phyloP scores from a whole-genome alignment of 1,140 invertebrate genomes.

The Planococcus citri region DNA sequence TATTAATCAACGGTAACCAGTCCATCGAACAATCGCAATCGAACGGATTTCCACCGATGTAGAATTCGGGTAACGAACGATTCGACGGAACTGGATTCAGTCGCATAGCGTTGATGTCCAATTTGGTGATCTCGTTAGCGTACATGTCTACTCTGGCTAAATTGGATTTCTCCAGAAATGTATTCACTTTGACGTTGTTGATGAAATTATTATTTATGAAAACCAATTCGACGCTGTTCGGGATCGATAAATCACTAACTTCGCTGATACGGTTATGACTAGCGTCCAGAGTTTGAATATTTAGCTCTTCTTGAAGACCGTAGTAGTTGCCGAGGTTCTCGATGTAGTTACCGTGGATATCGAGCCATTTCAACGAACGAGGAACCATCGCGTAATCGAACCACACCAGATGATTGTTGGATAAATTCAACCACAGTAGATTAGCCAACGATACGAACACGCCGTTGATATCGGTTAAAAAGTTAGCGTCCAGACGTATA shows the following conservation, averaged over 20 bases:
- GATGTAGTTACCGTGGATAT: conserved; percentile 77
- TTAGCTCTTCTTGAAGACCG: conserved; percentile 56
- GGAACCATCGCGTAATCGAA: conserved; percentile 83
- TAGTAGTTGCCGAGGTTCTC: conserved; percentile 75
- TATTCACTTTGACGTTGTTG: conserved; percentile 61
- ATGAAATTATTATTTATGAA: conserved; percentile 85
- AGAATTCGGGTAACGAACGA: conserved; percentile 66
- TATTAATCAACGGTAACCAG: conserved; percentile 76
- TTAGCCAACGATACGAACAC: conserved; percentile 67
- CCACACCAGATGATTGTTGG: conserved; percentile 79
- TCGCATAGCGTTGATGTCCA: conserved; percentile 66
- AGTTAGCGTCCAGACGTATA: conserved; percentile 73
- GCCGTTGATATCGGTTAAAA: conserved; percentile 71
- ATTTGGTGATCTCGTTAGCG: conserved; percentile 65
- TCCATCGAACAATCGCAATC: conserved; percentile 86
- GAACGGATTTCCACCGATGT: conserved; percentile 78
- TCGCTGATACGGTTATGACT: conserved; percentile 75
- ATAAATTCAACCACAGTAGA: conserved; percentile 75
- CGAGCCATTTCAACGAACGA: conserved; percentile 74
- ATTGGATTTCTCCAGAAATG: conserved; percentile 71
- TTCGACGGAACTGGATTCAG: conserved; percentile 54
- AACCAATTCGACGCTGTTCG: conserved; percentile 75
- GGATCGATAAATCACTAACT: conserved; percentile 63
- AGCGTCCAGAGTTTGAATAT: conserved; percentile 68
- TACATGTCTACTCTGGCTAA: conserved; percentile 77